These are phyloP conservation scores for Cyclophora punctaria DNA, from an alignment of 2,888 invertebrate species.

Conservation along the genomic window DNA sequence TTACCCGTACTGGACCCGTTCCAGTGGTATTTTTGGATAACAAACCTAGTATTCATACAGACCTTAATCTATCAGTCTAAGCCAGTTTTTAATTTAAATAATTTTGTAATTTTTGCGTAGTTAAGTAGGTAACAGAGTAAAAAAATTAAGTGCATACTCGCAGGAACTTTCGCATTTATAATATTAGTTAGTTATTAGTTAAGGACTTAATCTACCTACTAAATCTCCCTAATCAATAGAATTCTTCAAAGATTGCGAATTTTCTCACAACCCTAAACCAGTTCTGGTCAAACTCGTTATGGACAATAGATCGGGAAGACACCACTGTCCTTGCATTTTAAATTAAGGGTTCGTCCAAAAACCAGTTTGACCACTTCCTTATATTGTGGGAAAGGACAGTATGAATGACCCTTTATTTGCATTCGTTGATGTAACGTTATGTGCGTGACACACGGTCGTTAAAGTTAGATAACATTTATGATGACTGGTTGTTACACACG, in stretches of 20 bases:
- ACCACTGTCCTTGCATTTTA: slow-evolving; percentile 37
- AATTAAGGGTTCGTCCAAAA: slow-evolving; percentile 48
- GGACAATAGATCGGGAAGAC: slow-evolving; percentile 60
- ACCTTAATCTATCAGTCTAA: no score
- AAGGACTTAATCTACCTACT: no score
- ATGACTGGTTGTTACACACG: not conserved
- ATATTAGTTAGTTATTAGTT: no score
- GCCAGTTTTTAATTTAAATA: no score
- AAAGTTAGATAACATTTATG: not conserved
- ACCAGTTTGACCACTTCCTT: slow-evolving; percentile 59
- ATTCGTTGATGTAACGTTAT: slow-evolving; percentile 25
- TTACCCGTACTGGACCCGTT: no score
- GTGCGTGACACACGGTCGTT: slow-evolving; percentile 25
- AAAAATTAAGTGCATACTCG: no score
- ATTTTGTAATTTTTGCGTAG: no score
- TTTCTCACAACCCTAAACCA: slow-evolving; percentile 44
- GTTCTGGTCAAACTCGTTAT: slow-evolving; percentile 55
- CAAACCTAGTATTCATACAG: no score
- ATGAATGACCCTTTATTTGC: slow-evolving; percentile 57
- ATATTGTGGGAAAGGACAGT: slow-evolving; percentile 44
- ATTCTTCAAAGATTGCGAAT: slow-evolving; percentile 1
- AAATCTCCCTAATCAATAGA: no score
- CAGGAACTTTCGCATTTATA: no score
- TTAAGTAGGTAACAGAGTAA: no score
- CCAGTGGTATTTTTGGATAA: no score